Percentiles rank a stretch among this genome's conserved stretches.
These are phyloP conservation scores for Erpetoichthys calabaricus DNA, from an alignment of 2,797 vertebrate species.

Conservation along the genomic window DNA sequence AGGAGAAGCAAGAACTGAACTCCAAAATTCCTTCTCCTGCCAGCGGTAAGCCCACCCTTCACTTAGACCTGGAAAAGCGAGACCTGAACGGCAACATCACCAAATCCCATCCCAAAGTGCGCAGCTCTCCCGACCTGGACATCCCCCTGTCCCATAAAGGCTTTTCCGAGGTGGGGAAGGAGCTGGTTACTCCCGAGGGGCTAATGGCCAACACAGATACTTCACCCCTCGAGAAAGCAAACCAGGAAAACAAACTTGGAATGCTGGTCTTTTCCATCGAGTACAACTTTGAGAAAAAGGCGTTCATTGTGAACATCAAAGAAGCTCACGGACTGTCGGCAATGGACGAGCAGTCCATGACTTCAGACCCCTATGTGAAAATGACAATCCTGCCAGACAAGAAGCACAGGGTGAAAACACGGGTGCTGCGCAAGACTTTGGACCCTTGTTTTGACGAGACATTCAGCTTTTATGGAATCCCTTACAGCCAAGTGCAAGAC, in stretches of 20 bases:
- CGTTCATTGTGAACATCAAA: slow-evolving; percentile 92
- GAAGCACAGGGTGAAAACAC: slow-evolving; percentile 94
- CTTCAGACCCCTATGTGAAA: slow-evolving; percentile 96
- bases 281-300: slow-evolving; percentile 90
- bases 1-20: slow-evolving; percentile 53
- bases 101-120: slow-evolving; percentile 64
- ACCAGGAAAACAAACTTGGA: slow-evolving; percentile 67
- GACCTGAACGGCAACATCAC: slow-evolving; percentile 94
- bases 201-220: slow-evolving; percentile 65
- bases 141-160: slow-evolving; percentile 57
- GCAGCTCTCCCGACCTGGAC: slow-evolving; percentile 69
- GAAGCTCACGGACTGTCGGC: slow-evolving; percentile 85
- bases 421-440: slow-evolving; percentile 89
- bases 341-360: slow-evolving; percentile 92
- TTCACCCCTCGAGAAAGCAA: slow-evolving; percentile 60
- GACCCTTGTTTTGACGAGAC: slow-evolving; percentile 93
- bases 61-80: slow-evolving; percentile 84
- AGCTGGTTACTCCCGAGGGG: slow-evolving; percentile 58
- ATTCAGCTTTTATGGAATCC: slow-evolving; percentile 94
- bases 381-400: slow-evolving; percentile 92
- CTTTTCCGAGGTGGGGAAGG: slow-evolving; percentile 56
- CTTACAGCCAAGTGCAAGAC: slow-evolving; percentile 70
- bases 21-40: slow-evolving; percentile 47
- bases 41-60: slow-evolving; percentile 56
- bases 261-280: slow-evolving; percentile 86